phyloP scores from a whole-genome alignment of 2,113 vertebrate species.

The Egretta garzetta region DNA sequence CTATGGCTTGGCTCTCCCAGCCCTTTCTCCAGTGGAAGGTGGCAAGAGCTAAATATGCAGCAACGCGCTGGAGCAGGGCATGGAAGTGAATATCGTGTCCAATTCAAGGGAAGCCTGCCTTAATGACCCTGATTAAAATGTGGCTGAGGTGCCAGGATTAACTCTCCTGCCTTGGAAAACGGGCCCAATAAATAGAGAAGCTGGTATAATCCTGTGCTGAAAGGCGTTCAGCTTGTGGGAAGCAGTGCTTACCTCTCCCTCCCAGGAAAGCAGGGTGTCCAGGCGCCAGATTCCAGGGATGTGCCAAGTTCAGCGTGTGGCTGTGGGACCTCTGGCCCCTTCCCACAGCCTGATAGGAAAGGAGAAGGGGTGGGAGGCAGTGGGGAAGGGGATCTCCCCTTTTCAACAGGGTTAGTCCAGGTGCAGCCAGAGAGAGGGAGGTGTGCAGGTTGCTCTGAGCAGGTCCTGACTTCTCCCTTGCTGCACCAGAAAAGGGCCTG shows the following conservation, averaged over 20 bases:
- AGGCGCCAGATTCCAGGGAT: not conserved
- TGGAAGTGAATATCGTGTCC: not conserved
- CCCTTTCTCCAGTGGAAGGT: not conserved
- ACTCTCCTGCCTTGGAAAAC: not conserved
- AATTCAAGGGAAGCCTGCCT: not conserved
- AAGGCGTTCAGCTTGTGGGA: not conserved
- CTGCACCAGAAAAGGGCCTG: not conserved
- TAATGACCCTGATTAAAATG: not conserved
- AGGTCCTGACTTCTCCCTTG: not conserved
- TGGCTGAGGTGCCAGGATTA: not conserved
- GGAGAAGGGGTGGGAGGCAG: not conserved
- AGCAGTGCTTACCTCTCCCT: not conserved
- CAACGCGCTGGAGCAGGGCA: not conserved
- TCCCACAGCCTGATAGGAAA: not conserved
- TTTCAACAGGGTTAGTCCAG: not conserved
- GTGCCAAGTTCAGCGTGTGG: fast-evolving
- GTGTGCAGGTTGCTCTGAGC: not conserved
- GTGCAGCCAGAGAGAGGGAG: not conserved
- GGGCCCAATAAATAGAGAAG: not conserved
- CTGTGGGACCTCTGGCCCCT: not conserved
- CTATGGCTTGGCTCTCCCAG: not conserved
- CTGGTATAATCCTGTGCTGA: not conserved
- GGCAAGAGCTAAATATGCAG: not conserved
- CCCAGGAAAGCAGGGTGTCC: not conserved
- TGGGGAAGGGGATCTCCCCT: not conserved